Base-by-base conservation (phyloP, 1,140 invertebrate species). In the Helicoverpa zea region DNA sequence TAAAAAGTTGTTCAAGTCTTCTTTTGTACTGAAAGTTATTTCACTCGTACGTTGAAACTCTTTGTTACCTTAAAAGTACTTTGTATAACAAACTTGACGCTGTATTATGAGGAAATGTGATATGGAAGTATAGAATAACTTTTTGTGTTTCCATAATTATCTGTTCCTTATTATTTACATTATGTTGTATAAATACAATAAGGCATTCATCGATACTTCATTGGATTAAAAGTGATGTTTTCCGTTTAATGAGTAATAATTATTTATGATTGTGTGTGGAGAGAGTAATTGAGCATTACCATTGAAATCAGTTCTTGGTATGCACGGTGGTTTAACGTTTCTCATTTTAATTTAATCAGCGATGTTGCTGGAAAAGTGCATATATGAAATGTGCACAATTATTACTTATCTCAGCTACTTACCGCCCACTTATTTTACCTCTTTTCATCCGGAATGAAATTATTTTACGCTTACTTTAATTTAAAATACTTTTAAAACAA, bases 1-100 rank as follows among this genome's bases (percentile, higher is more conserved):
- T 74, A 83, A 72, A 83, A 78, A 61, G 68, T 82, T 80, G 52
- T 75, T 13, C 51, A 75, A 79, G 63, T 79, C 76, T 75, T 54
- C 81, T 79, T 79, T 79, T 61, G 47, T 51, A 18, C 72, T 79
- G 49, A 47, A 47, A 66, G 75, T 74, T 64, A 82, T 61, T 68
- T 49, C 68, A 63, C n/a, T 66, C 52, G 35, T 79, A 68, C 79
- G 51, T 56, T 79, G 68, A 59, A 78, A 68, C 54, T 66, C 61
- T 75, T 79, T 74, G 63, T 73, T 73, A 64, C 72, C 52, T 68
- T 29, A 43, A 58, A 66, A 66, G 43, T 58, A 63, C 51, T 70
- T 81, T 14, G 63, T 58, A 47, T 59, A 68, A 77, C 49, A 78
- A 77, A 76, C 56, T 73, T 63, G 54, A 73, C 70, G 70, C 30